phyloP scores from a whole-genome alignment of 2,113 vertebrate genomes.

The Symphodus melops region DNA sequence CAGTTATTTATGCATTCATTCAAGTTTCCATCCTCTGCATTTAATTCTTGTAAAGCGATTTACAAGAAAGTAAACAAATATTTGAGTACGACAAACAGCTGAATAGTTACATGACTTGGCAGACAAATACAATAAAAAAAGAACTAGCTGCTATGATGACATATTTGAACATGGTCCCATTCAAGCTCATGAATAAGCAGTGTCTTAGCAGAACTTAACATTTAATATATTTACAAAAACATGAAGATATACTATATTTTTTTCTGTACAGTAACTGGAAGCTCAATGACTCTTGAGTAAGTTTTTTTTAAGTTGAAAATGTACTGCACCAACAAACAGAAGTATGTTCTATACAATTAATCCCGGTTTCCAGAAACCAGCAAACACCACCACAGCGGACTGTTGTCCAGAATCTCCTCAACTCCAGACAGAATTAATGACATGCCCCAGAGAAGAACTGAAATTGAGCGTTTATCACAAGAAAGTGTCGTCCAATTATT shows the following conservation, averaged over 20 bases:
- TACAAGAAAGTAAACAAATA: slow-evolving; percentile 24
- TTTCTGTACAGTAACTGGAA: background rate
- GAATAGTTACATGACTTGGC: slow-evolving; percentile 30
- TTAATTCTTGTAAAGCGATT: background rate
- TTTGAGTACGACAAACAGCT: slow-evolving; percentile 8
- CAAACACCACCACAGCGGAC: too few species aligned
- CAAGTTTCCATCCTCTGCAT: slow-evolving; percentile 8
- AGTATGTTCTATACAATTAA: too few species aligned
- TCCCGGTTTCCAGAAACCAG: too few species aligned
- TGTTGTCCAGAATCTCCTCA: background rate
- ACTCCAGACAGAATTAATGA: background rate
- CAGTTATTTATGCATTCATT: slow-evolving; percentile 12
- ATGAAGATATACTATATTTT: slow-evolving; percentile 4
- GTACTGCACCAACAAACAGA: background rate
- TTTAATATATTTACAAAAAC: slow-evolving; percentile 23
- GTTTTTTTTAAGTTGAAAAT: background rate
- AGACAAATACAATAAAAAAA: slow-evolving; percentile 27
- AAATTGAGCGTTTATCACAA: too few species aligned
- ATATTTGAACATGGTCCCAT: slow-evolving; percentile 36
- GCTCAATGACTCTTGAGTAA: background rate
- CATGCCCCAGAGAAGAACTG: background rate
- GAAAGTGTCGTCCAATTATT: too few species aligned
- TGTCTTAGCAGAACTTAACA: slow-evolving; percentile 3
- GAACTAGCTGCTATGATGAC: slow-evolving; percentile 27
- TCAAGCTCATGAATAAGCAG: background rate